Conservation (phyloP, 1,140 invertebrate genomes). For the Stenopsyche tienmushanensis region DNA sequence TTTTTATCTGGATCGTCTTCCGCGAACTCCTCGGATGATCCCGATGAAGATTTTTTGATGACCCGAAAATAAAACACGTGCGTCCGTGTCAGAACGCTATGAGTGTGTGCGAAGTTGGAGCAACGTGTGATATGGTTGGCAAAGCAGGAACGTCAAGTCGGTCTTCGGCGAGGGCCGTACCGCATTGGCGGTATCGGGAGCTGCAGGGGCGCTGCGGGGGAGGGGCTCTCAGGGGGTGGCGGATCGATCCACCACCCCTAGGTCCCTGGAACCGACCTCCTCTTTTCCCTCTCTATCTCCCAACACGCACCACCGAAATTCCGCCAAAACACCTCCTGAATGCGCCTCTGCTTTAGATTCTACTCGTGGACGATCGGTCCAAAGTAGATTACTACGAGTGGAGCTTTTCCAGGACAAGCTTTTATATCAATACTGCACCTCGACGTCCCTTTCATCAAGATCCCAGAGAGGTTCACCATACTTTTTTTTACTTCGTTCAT, state of each 20-base stretch:
- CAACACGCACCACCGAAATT: slow-evolving; percentile 45
- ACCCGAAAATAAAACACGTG: not conserved
- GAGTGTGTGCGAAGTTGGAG: not conserved
- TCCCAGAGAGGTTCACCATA: too few species aligned
- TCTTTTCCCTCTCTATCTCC: slow-evolving; percentile 32
- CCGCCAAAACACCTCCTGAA: slow-evolving; percentile 49
- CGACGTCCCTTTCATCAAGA: too few species aligned
- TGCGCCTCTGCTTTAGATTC: not conserved
- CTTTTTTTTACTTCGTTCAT: too few species aligned
- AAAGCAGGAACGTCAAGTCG: not conserved
- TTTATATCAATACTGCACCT: too few species aligned
- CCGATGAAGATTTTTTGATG: not conserved
- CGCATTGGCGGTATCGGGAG: slow-evolving; percentile 21
- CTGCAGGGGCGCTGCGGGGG: slow-evolving; percentile 4
- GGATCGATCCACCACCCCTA: slow-evolving; percentile 23
- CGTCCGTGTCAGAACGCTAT: not conserved
- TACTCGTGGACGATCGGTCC: not conserved
- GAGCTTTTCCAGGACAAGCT: too few species aligned
- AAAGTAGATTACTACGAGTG: too few species aligned
- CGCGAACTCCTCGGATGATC: too few species aligned
- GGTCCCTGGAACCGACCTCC: slow-evolving; percentile 11
- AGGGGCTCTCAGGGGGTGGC: not conserved
- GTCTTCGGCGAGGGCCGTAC: slow-evolving; percentile 15
- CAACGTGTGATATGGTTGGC: not conserved
- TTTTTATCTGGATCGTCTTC: too few species aligned